These are phyloP conservation scores for Rhinopithecus roxellana DNA, from an alignment of 2,113 vertebrate genomes.

Conservation along the genomic window DNA sequence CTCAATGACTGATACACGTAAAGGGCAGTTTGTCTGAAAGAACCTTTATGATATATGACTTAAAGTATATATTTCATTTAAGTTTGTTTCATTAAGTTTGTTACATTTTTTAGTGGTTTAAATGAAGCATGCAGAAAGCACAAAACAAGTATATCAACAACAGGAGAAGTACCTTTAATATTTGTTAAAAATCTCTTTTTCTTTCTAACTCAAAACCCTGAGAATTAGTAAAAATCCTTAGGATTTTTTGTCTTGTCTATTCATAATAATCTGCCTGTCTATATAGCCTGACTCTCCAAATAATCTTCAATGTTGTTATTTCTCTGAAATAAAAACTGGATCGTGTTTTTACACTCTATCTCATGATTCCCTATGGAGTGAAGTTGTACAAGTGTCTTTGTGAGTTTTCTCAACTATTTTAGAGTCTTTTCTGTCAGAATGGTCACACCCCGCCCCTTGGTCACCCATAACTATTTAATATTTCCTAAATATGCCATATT, in stretches of 20 bases:
- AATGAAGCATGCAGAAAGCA: not conserved
- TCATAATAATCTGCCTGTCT: not conserved
- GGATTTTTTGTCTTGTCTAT: not conserved
- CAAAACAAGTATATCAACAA: not conserved
- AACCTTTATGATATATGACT: not conserved
- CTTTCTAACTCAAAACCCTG: not conserved
- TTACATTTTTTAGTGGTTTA: not conserved
- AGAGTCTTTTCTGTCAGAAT: not conserved
- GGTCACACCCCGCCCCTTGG: rapidly evolving
- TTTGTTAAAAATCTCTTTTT: not conserved
- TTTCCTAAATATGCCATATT: not conserved
- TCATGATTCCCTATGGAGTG: not conserved
- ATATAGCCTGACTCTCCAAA: not conserved
- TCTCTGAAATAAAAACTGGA: not conserved
- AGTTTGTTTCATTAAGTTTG: not conserved
- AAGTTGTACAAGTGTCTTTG: not conserved
- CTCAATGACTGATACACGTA: not conserved
- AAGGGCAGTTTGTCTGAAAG: not conserved
- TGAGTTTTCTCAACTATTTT: not conserved
- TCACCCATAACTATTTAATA: not conserved
- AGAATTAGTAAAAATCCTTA: not conserved
- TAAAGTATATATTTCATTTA: not conserved
- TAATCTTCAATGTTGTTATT: not conserved
- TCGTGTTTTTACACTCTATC: not conserved
- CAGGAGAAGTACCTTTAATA: not conserved